Evolutionary conservation across 2,888 invertebrate species (phyloP), one percentile per base, ranked within the genome.

Genomic region (Tribolium freemani): DNA sequence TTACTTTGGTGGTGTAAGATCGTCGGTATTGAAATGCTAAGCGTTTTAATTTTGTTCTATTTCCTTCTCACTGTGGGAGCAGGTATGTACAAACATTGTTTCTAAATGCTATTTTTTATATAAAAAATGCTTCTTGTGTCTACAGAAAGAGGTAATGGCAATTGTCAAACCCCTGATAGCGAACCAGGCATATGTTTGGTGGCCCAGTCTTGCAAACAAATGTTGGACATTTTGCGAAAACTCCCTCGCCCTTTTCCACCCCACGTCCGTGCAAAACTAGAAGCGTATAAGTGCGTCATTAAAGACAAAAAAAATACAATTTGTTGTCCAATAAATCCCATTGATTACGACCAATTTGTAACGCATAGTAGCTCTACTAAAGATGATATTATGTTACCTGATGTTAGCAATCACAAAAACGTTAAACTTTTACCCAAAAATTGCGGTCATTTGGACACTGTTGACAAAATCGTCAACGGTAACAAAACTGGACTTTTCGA

Each of bases 401-500:
- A 88, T 71, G 86, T 88, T 0, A 77, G 83, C 0, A 77, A 75
- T 2, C 87, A 88, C 67, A 81, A 80, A 60, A 83, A 83, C 73
- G 54, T 87, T 1, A 68, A 81, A 46, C 76, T 88, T 0, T 74
- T 89, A 10, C 83, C 87, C 50, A 60, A 77, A 8, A 77, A 85
- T 0, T 94, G 94, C 80, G 93, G 93, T 0, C 83, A 84, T 0
- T 81, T 89, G 3, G 87, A 88, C 6, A 84, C 86, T 5, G 69
- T 45, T 16, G 86, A 89, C 44, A 89, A 88, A 77, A 89, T 94
- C 56, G 83, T 89, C 20, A 89, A 90, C 1, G 94, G 93, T 0
- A 88, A 90, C 50, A 86, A 88, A 71, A 91, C 93, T 0, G 84
- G 84, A 0, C 82, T 93, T 3, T 89, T 88, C 45, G 91, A 93